phyloP scores from a whole-genome alignment of 2,113 vertebrate genomes.

The Daphoenositta chrysoptera region DNA sequence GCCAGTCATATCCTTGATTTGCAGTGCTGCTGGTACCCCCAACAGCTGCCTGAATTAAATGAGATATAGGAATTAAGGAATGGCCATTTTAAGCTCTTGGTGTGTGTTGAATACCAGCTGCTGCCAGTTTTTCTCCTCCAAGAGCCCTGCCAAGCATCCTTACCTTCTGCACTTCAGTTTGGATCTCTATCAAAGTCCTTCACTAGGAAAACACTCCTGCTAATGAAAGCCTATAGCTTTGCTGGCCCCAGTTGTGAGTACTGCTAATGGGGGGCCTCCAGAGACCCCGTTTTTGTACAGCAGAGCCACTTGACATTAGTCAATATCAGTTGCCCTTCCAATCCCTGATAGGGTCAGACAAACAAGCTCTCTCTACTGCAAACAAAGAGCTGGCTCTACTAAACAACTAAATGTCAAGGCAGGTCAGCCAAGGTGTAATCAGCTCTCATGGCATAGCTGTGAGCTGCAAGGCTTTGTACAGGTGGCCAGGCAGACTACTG shows the following conservation, averaged over 20 bases:
- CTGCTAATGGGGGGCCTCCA: background rate
- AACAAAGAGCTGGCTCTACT: background rate
- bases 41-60: background rate
- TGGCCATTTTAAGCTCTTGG: background rate
- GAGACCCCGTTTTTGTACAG: background rate
- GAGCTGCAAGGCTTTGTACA: background rate
- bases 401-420: background rate
- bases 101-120: background rate
- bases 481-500: background rate
- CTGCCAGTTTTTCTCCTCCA: background rate
- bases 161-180: background rate
- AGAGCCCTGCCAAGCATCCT: slow-evolving; percentile 5
- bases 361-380: background rate
- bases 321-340: background rate
- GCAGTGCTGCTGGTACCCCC: background rate
- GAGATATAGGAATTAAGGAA: background rate
- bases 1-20: background rate
- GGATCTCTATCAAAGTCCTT: slow-evolving; percentile 25
- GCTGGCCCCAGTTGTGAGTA: background rate
- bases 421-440: slow-evolving; percentile 40
- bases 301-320: slow-evolving; percentile 9
- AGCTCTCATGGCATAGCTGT: background rate
- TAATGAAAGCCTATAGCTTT: background rate
- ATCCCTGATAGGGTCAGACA: background rate
- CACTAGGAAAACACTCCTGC: background rate